Conservation (phyloP, 2,113 vertebrate genomes). For the Melanocharis versteri region DNA sequence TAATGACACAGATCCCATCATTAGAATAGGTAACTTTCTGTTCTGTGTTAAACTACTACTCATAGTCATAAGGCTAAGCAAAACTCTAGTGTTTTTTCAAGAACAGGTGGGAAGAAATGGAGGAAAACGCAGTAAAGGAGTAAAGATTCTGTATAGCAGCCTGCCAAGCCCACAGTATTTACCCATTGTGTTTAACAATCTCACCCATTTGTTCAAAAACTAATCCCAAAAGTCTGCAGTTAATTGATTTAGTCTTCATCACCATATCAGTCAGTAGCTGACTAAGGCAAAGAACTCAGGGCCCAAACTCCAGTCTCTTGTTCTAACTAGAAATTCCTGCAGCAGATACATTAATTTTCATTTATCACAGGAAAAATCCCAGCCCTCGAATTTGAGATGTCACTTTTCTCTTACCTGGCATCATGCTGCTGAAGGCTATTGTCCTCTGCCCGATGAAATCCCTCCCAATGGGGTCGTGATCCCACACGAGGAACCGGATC, state of each 20-base stretch:
- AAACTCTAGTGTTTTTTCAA: neutral
- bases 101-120: neutral
- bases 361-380: neutral
- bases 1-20: neutral
- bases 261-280: neutral
- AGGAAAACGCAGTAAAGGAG: neutral
- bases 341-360: neutral
- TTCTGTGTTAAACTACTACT: neutral
- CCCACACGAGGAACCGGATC: conserved; percentile 96
- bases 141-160: neutral
- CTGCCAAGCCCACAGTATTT: neutral
- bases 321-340: neutral
- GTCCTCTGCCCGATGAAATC: conserved; percentile 98
- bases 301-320: neutral
- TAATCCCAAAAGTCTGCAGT: neutral
- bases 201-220: neutral
- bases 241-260: neutral
- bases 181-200: neutral
- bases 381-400: neutral
- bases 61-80: neutral
- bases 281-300: neutral
- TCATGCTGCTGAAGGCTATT: conserved; percentile 92
- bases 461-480: conserved; percentile 95
- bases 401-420: conserved; percentile 82
- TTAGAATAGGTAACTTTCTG: neutral